Conservation (phyloP, 2,797 vertebrate species). For the Bryconaethiops microstoma region DNA sequence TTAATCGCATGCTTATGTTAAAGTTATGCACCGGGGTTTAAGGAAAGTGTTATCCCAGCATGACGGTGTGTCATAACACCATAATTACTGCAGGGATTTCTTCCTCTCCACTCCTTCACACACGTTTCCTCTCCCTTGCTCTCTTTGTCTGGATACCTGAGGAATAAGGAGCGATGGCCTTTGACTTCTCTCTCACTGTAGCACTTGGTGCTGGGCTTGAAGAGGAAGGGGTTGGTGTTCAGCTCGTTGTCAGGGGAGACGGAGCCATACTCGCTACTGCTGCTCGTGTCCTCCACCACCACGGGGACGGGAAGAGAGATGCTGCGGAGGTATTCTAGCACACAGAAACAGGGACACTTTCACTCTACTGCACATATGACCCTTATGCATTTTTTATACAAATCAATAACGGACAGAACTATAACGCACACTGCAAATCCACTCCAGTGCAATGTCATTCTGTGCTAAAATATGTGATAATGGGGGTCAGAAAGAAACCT, state of each 20-base stretch:
- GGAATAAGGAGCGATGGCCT: conserved; percentile 87
- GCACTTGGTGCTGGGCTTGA: conserved; percentile 92
- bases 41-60: no score
- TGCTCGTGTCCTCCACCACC: conserved; percentile 95
- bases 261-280: conserved; percentile 97
- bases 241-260: conserved; percentile 97
- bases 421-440: neutral
- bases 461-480: neutral
- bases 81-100: no score
- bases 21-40: no score
- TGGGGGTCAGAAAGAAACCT: no score
- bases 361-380: neutral
- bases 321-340: conserved; percentile 91
- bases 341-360: neutral
- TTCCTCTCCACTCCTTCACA: no score
- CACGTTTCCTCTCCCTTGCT: no score
- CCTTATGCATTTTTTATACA: neutral
- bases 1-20: no score
- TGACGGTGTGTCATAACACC: no score
- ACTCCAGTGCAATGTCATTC: neutral
- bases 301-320: conserved; percentile 96
- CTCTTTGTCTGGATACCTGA: conserved; percentile 79
- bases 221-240: conserved; percentile 92
- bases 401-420: neutral
- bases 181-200: conserved; percentile 92